A percentile compares a stretch with the other conserved stretches of the same genome.
Conservation (phyloP, 2,113 vertebrate genomes). For the Chamaetylas fuelleborni region DNA sequence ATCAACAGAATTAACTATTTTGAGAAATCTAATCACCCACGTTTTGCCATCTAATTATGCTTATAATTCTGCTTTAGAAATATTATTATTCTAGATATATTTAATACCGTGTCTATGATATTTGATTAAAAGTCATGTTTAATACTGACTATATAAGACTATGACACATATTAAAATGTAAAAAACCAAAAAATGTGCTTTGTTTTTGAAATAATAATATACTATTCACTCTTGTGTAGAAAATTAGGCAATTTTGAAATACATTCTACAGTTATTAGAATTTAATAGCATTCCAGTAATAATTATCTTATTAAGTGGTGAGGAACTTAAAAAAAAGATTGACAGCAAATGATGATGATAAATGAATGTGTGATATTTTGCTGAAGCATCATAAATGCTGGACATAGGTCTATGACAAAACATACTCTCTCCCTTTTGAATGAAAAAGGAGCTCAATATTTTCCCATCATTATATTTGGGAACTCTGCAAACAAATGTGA, state of each 20-base stretch:
- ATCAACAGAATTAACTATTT: not conserved
- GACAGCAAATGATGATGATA: not conserved
- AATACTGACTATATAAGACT: not conserved
- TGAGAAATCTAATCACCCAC: not conserved
- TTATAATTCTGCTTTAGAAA: not conserved
- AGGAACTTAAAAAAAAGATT: not conserved
- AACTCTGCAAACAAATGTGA: not conserved
- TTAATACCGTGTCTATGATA: not conserved
- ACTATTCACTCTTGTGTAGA: not conserved
- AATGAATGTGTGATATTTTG: not conserved
- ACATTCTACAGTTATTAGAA: not conserved
- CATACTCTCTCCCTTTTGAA: not conserved
- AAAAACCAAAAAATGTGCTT: not conserved
- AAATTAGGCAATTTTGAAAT: not conserved
- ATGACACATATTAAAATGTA: not conserved
- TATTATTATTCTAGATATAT: not conserved
- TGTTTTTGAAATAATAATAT: not conserved
- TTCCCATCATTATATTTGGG: not conserved
- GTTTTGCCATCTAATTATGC: not conserved
- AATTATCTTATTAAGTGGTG: not conserved
- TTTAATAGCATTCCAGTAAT: not conserved
- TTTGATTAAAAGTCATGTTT: not conserved
- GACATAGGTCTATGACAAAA: not conserved
- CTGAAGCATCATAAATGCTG: not conserved
- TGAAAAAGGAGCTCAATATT: not conserved